Conservation (phyloP, 2,888 invertebrate genomes). For the Tachina fera region DNA sequence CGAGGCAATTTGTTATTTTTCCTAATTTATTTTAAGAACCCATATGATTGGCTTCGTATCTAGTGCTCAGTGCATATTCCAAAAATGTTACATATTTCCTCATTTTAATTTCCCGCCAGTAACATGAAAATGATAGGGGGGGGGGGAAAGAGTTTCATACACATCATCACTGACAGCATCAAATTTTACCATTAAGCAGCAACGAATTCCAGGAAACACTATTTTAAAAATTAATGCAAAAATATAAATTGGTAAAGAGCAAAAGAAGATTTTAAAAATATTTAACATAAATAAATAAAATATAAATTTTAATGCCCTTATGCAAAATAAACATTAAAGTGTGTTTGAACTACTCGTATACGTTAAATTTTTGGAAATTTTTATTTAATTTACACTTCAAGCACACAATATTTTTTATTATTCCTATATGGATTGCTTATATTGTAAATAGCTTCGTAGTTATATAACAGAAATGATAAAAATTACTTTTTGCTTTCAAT, state of each 20-base stretch:
- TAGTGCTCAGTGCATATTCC: neutral
- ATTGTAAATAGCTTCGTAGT: neutral
- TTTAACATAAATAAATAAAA: too few species aligned
- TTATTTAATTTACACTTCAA: too few species aligned
- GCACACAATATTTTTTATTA: too few species aligned
- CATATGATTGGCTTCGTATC: neutral
- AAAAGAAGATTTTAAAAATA: too few species aligned
- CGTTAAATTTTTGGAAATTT: too few species aligned
- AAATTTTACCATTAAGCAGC: neutral
- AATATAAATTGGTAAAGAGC: neutral
- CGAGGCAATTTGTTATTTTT: neutral
- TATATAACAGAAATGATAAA: neutral
- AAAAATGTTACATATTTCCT: slow-evolving; percentile 53
- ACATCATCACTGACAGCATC: slow-evolving; percentile 26
- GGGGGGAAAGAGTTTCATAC: slow-evolving; percentile 10
- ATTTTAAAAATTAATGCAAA: neutral
- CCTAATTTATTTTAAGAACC: neutral
- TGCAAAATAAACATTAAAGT: too few species aligned
- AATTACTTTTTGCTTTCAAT: neutral
- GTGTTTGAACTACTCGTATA: too few species aligned
- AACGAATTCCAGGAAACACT: slow-evolving; percentile 5
- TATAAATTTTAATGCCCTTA: neutral
- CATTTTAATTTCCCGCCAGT: slow-evolving; percentile 21
- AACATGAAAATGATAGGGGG: slow-evolving; percentile 14
- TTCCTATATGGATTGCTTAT: too few species aligned